Evolutionary conservation across 2,888 invertebrate species (phyloP).

Genomic region (Pherbina coryleti): DNA sequence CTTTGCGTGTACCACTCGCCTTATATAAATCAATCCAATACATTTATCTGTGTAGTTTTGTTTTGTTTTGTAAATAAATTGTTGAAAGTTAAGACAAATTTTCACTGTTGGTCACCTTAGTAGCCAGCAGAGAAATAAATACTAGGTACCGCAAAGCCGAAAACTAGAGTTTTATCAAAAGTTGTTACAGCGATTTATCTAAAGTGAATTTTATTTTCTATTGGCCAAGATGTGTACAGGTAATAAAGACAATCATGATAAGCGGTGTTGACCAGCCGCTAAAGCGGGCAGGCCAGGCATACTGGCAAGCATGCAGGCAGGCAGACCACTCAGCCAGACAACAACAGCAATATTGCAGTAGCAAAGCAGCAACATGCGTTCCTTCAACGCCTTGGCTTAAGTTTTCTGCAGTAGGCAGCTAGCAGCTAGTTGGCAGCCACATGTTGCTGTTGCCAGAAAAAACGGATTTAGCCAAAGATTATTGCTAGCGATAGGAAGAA

Average conservation of each 20-base stretch:
- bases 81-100: no score
- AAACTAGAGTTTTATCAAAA: neutral
- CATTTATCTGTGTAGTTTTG: no score
- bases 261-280: neutral
- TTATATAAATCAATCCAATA: no score
- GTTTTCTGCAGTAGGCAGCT: no score
- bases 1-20: no score
- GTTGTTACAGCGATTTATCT: conserved; percentile 6
- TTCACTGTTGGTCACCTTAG: no score
- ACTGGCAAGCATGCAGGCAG: neutral
- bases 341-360: neutral
- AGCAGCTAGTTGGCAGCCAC: neutral
- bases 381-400: neutral
- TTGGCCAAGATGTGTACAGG: conserved; percentile 16
- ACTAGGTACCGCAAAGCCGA: no score
- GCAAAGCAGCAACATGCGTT: neutral
- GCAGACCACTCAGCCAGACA: conserved; percentile 6
- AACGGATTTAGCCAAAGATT: conserved; percentile 10
- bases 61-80: no score
- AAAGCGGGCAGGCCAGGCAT: neutral
- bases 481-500: conserved; percentile 8
- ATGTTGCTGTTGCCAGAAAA: neutral
- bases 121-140: no score
- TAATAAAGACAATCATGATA: conserved; percentile 8
- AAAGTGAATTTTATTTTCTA: conserved; percentile 25